These are phyloP conservation scores for Scaptomyza graminum DNA, from an alignment of 1,140 invertebrate species.

Conservation along the genomic window DNA sequence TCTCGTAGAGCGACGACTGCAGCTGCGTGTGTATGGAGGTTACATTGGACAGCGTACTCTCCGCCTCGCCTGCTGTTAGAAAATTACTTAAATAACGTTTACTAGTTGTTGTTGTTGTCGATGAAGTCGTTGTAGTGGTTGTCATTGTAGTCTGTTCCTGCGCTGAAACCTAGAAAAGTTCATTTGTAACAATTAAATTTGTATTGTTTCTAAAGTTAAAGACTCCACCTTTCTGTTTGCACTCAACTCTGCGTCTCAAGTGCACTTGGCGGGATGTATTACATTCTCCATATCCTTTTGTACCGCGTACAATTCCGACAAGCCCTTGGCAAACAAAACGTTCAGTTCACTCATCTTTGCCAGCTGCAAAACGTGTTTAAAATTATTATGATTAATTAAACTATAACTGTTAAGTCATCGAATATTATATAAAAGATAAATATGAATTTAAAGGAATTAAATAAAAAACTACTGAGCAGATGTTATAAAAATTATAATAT, in stretches of 20 bases:
- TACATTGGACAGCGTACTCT: conserved; percentile 83
- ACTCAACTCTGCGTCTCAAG: conserved; percentile 82
- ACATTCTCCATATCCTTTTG: conserved; percentile 86
- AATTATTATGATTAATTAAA: conserved; percentile 1
- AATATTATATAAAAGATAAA: not conserved
- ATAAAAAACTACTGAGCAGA: no score
- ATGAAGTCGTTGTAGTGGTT: conserved; percentile 71
- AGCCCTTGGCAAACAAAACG: conserved; percentile 74
- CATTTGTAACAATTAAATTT: no score
- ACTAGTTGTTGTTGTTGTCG: conserved; percentile 66
- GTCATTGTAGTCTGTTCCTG: conserved; percentile 73
- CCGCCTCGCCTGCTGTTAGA: conserved; percentile 69
- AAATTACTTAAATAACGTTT: conserved; percentile 81
- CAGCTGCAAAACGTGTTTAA: conserved; percentile 53
- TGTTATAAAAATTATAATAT: not conserved
- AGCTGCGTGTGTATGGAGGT: conserved; percentile 82
- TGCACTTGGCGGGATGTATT: conserved; percentile 80
- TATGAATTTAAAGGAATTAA: no score
- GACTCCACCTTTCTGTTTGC: conserved; percentile 67
- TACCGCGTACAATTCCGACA: conserved; percentile 80
- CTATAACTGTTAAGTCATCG: not conserved
- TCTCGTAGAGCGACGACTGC: conserved; percentile 81
- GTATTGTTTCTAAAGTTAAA: not conserved
- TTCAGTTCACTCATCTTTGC: conserved; percentile 78
- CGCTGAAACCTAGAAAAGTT: conserved; percentile 71